These are phyloP conservation scores for Ctenodactylus gundi DNA, from an alignment of 2,113 vertebrate genomes.

Conservation along the genomic window DNA sequence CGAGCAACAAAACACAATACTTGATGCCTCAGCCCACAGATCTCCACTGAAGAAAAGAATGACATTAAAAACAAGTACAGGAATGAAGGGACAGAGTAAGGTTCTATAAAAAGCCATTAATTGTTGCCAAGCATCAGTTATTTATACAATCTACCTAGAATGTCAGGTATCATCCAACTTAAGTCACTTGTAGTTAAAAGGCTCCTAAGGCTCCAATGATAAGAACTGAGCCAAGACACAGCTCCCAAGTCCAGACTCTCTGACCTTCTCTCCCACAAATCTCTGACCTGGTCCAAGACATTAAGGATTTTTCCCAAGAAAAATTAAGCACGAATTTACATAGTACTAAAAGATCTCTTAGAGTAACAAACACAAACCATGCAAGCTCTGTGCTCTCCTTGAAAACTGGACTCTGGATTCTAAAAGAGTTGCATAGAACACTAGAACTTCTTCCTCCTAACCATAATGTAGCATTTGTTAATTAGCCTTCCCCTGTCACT, in stretches of 20 bases:
- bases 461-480: not conserved
- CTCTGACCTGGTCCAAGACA: not conserved
- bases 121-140: not conserved
- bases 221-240: not conserved
- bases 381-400: not conserved
- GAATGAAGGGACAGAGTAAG: not conserved
- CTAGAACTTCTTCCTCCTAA: not conserved
- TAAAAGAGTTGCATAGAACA: no score
- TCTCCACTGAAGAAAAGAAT: not conserved
- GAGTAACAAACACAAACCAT: not conserved
- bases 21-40: not conserved
- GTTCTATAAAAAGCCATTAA: not conserved
- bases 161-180: not conserved
- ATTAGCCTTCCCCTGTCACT: not conserved
- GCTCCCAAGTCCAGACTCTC: not conserved
- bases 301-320: conserved; percentile 3
- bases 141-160: not conserved
- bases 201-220: not conserved
- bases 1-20: not conserved
- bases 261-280: not conserved
- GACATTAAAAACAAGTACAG: not conserved
- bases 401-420: not conserved
- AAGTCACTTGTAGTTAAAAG: not conserved
- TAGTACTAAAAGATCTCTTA: not conserved
- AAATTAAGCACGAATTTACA: not conserved